A percentile compares a stretch with the other conserved stretches of the same genome.
Conservation (phyloP, 2,888 invertebrate genomes). For the Plusia festucae region DNA sequence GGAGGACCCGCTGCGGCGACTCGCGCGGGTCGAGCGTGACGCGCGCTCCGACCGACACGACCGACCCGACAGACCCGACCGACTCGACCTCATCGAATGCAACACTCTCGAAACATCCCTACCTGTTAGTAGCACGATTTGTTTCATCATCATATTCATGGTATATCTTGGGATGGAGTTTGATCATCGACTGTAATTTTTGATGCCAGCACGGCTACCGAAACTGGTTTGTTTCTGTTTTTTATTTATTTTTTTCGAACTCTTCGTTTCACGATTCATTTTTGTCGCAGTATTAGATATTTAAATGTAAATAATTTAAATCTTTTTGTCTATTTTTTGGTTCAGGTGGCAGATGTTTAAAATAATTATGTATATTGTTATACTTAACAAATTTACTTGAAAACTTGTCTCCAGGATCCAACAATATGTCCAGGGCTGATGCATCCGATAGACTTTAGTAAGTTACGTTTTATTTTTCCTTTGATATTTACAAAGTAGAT, state of each 20-base stretch:
- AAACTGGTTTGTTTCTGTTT: too few relatives aligned
- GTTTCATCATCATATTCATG: background rate
- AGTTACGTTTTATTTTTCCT: constrained; percentile 64
- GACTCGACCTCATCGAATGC: constrained; percentile 13
- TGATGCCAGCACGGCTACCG: too few relatives aligned
- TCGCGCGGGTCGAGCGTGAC: constrained; percentile 15
- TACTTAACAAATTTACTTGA: too few relatives aligned
- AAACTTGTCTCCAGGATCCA: constrained; percentile 73
- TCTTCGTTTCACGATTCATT: too few relatives aligned
- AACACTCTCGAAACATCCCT: constrained; percentile 11
- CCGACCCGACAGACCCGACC: constrained; percentile 8
- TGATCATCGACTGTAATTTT: too few relatives aligned
- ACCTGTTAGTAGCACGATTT: constrained; percentile 6
- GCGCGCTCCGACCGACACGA: constrained; percentile 36
- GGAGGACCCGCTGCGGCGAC: constrained; percentile 72
- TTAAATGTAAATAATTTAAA: too few relatives aligned
- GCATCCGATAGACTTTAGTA: constrained; percentile 87
- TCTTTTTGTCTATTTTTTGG: constrained; percentile 9
- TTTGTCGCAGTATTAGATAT: too few relatives aligned
- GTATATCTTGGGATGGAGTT: too few relatives aligned
- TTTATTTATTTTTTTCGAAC: too few relatives aligned
- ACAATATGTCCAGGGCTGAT: constrained; percentile 69
- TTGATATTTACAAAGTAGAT: too few relatives aligned
- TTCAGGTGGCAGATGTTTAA: too few relatives aligned
- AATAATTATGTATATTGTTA: too few relatives aligned